phyloP scores from a whole-genome alignment of 37 sponge, comb jelly and placozoan genomes.

The Bolinopsis microptera region DNA sequence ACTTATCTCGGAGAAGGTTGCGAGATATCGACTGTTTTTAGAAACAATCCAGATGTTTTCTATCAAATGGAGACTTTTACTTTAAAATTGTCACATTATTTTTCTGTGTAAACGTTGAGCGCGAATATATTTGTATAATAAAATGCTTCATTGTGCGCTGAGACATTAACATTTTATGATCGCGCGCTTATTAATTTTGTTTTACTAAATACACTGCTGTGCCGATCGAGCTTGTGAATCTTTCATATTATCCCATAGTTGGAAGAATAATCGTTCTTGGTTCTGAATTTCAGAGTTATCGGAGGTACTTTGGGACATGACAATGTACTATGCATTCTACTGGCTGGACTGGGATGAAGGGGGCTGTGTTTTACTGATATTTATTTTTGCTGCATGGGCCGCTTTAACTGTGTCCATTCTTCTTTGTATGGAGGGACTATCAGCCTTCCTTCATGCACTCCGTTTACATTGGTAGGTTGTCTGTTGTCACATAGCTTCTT shows the following conservation, averaged over 20 bases:
- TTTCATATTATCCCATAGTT: no score
- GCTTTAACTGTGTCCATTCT: conserved; percentile 88
- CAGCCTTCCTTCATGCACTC: conserved; percentile 97
- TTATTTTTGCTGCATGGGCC: conserved; percentile 78
- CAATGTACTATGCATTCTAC: conserved; percentile 70
- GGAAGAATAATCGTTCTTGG: no score
- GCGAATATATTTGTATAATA: not conserved
- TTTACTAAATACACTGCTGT: no score
- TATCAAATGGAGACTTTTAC: not conserved
- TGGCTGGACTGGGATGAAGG: conserved; percentile 59
- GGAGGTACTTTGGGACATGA: conserved; percentile 89
- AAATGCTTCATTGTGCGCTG: not conserved
- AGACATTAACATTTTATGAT: not conserved
- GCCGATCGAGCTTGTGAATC: no score
- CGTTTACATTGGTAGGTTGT: conserved; percentile 96
- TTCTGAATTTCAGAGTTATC: conserved; percentile 89
- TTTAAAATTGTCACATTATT: not conserved
- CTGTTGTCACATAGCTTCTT: no score
- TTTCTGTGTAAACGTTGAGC: no score
- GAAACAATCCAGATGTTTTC: not conserved
- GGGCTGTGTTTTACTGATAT: conserved; percentile 70
- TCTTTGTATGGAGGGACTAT: conserved; percentile 95
- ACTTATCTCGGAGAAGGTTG: not conserved
- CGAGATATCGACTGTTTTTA: no score
- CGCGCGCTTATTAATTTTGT: no score